Evolutionary conservation across 2,797 vertebrate species (phyloP).

Genomic region (Tenualosa ilisha): DNA sequence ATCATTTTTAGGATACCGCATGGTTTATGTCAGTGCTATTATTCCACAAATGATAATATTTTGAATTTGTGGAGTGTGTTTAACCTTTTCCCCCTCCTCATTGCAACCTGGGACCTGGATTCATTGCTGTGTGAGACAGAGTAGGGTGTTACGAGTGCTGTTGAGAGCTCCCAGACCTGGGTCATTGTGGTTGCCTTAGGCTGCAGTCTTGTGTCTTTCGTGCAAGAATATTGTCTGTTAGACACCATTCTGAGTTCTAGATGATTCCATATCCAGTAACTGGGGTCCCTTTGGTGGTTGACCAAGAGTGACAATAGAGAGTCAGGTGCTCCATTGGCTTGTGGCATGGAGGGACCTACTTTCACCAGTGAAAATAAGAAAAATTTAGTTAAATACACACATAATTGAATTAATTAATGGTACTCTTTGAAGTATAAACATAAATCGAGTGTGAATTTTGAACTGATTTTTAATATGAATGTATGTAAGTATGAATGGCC

Average conservation of each 20-base stretch:
- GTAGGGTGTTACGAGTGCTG: not conserved
- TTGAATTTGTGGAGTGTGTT: slow-evolving; percentile 50
- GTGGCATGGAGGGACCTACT: not conserved
- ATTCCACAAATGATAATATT: slow-evolving; percentile 51
- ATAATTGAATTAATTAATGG: too few species aligned
- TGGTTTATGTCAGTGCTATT: slow-evolving; percentile 56
- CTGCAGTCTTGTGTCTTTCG: not conserved
- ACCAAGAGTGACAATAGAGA: not conserved
- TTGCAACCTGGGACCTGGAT: slow-evolving; percentile 45
- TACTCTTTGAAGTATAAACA: not conserved
- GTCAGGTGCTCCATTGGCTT: not conserved
- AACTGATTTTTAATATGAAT: too few species aligned
- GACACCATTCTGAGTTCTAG: not conserved
- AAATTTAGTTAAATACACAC: too few species aligned
- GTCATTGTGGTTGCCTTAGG: not conserved
- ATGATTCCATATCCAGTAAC: not conserved
- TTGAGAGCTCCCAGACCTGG: not conserved
- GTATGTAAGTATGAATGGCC: not conserved
- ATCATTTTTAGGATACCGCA: slow-evolving; percentile 54
- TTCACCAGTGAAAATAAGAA: not conserved
- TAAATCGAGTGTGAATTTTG: not conserved
- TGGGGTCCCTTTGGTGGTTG: not conserved
- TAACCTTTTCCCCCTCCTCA: slow-evolving; percentile 47
- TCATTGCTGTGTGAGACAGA: slow-evolving; percentile 2
- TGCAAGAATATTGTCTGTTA: not conserved